Base-by-base conservation (phyloP, 2,888 invertebrate genomes). In the Athalia cordata region DNA sequence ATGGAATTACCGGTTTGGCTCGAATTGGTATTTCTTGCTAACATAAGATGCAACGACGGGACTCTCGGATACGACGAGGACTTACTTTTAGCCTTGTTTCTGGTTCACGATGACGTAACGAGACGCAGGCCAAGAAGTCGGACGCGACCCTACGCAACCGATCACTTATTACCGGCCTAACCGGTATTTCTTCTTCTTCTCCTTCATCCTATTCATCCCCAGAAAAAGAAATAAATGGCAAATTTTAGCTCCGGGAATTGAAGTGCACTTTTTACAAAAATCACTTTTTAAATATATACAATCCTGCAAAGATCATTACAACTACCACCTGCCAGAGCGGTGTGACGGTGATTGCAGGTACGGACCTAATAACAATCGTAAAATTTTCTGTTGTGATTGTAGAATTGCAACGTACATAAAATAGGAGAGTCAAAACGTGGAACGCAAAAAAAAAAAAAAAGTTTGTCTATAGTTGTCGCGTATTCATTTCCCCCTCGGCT, bases 131-230 rank as follows among this genome's bases (percentile, higher is more conserved):
- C 55, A 9, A 52, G 55, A 29, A 55, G 68, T 68, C 55, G 68
- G 68, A 68, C 59, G 59, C 72, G 72, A 72, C 72, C 72, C 72
- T 72, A 72, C 72, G 57, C 59, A 72, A 72, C 72, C 72, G 57
- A 72, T 59, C 72, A 15, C 72, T 68, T 55, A 43, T 45, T 59
- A 72, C 59, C 72, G 68, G 68, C 55, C 5, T 68, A 68, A 68
- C 68, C 68, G 68, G 68, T 68, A 0, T 55, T 55, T 68, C 49
- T 6, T 68, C 29, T 29, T 29, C 29, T 29, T 29, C 29, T 29
- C n/a, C n/a, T n/a, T n/a, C n/a, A n/a, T n/a, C n/a, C n/a, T n/a
- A 61, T 15, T 61, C 61, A 61, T 61, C 29, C 29, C 8, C 61
- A 13, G 29, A 13, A 7, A 61, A 9, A 15, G 64, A 29, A 64